Evolutionary conservation across 30 jellyfish, hydroid and myxozoan genomes (phyloP), one percentile per base, ranked within the genome.

Genomic region (Pelagia noctiluca): DNA sequence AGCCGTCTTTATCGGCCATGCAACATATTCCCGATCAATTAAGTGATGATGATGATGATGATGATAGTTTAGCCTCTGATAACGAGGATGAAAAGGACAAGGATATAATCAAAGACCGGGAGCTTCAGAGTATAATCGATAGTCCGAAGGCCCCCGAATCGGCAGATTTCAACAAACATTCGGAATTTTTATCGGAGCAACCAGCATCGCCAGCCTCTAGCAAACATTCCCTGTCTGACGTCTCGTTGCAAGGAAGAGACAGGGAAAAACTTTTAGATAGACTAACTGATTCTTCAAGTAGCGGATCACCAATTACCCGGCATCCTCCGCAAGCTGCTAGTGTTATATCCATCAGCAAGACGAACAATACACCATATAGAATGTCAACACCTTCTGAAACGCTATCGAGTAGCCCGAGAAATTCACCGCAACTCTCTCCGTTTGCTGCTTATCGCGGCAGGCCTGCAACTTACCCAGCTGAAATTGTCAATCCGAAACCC

Each of bases 391-490:
- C 91, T 48, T 81, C 84, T 3, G 91, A 81, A 13, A 72, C 29
- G 24, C 16, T 81, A 70, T 81, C 91, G 1, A 84, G 84, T 1
- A 81, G 91, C 60, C 91, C 91, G 7, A 65, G 91, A 48, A 50
- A 81, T 31, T 66, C 91, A 22, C 91, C 91, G 34, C 91, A 81
- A 28, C 71, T 81, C 38, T 81, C 91, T 2, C 91, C 91, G 19
- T 81, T 81, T 50, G 84, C 84, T 8, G 72, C 91, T 0, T 81
- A 81, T 81, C 91, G 84, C 23, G 77, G 91, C 8, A 50, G 91
- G 22, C 91, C 91, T 5, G 91, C 91, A 19, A 81, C 91, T 4
- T 81, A 81, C 66, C 91, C 91, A 18, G 91, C 91, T 7, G 91
- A 81, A 34, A 81, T 81, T 0, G 78, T 81, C 0, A 81, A 81